A percentile compares a stretch with the other conserved stretches of the same genome.
Conservation (phyloP, 2,888 invertebrate species). For the Linnaemya tessellans region DNA sequence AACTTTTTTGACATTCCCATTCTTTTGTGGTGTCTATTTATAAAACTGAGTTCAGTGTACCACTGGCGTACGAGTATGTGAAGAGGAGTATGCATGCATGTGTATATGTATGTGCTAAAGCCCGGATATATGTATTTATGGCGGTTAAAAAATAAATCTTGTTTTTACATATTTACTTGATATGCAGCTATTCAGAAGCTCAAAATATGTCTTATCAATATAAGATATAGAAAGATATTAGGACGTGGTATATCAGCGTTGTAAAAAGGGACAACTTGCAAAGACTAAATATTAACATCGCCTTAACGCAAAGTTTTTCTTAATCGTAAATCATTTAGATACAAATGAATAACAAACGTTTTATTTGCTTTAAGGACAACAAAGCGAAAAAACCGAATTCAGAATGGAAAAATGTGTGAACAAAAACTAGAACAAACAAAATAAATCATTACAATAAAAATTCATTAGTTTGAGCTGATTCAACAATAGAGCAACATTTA, state of each 20-base stretch:
- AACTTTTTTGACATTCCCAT: background rate
- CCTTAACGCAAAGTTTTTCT: background rate
- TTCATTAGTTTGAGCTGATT: constrained; percentile 69
- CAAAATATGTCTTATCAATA: too few relatives aligned
- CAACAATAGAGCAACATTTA: constrained; percentile 37
- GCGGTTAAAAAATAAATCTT: too few relatives aligned
- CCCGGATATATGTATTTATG: too few relatives aligned
- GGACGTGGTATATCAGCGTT: background rate
- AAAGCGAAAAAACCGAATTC: background rate
- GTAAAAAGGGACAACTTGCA: background rate
- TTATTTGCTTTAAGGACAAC: constrained; percentile 47
- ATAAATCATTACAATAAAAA: constrained; percentile 54
- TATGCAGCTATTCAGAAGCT: too few relatives aligned
- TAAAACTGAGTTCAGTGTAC: background rate
- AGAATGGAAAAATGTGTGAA: constrained; percentile 47
- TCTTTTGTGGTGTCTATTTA: background rate
- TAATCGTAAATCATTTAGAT: constrained; percentile 57
- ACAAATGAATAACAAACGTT: constrained; percentile 27
- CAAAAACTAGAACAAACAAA: constrained; percentile 52
- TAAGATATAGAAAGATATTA: background rate
- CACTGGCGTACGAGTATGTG: background rate
- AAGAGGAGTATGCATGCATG: too few relatives aligned
- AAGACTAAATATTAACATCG: background rate
- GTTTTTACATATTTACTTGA: too few relatives aligned
- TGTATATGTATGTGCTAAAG: too few relatives aligned